phyloP scores from a whole-genome alignment of 1,140 invertebrate genomes.

The Drosophila lowei region DNA sequence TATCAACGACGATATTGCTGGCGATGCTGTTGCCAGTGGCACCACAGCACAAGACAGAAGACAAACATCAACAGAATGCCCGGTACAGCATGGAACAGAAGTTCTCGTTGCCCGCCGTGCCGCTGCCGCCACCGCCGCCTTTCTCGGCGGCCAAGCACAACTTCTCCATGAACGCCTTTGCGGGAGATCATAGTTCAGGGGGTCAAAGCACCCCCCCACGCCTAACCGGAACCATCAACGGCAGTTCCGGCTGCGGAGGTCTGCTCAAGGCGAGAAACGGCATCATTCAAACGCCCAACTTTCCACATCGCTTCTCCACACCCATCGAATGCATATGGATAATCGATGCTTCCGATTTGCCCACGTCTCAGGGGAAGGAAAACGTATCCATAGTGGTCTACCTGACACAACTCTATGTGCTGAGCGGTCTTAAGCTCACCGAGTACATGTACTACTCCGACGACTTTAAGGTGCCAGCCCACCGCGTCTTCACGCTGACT shows the following conservation, averaged over 20 bases:
- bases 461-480: slow-evolving; percentile 86
- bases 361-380: slow-evolving; percentile 42
- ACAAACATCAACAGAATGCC: slow-evolving; percentile 14
- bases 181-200: slow-evolving; percentile 33
- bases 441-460: slow-evolving; percentile 92
- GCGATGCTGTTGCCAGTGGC: slow-evolving; percentile 35
- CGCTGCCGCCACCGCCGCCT: slow-evolving; percentile 72
- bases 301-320: slow-evolving; percentile 90
- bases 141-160: slow-evolving; percentile 63
- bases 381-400: slow-evolving; percentile 91
- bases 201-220: slow-evolving; percentile 1
- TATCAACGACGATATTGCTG: slow-evolving; percentile 55
- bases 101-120: slow-evolving; percentile 71
- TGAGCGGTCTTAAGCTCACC: slow-evolving; percentile 90
- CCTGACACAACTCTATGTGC: slow-evolving; percentile 93
- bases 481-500: slow-evolving; percentile 83
- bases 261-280: slow-evolving; percentile 86
- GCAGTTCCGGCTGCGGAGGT: slow-evolving; percentile 85
- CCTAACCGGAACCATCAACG: slow-evolving; percentile 14
- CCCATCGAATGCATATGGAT: slow-evolving; percentile 94
- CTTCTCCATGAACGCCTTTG: slow-evolving; percentile 68
- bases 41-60: slow-evolving; percentile 21
- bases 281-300: slow-evolving; percentile 91
- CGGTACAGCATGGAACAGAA: slow-evolving; percentile 59
- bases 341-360: slow-evolving; percentile 88